Evolutionary conservation across 2,888 invertebrate genomes (phyloP), one percentile per base, ranked within the genome.

Genomic region (Perizoma flavofasciatum): DNA sequence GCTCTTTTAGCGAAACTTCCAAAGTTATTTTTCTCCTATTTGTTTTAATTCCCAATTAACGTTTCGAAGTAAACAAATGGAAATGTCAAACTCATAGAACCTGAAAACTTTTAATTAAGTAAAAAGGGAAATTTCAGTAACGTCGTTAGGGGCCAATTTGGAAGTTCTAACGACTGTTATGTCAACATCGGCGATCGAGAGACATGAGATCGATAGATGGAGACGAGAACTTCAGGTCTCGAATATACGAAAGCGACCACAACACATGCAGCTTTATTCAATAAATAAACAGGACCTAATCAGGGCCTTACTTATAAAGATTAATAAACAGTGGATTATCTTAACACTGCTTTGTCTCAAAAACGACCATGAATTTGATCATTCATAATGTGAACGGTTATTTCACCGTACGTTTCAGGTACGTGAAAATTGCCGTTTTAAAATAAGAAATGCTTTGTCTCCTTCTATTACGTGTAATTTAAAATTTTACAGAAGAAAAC

Each of bases 51-150:
- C 40, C 58, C 59, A 66, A 66, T 66, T 65, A 59, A 63, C 59
- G 55, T 61, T 57, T 58, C 52, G 32, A 59, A 66, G 62, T 66
- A 63, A 61, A 61, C 68, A 59, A 61, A 66, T 63, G 55, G 61
- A 64, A 59, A 55, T 59, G 63, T 63, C 55, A 57, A 64, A 59
- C 51, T 66, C 55, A 57, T 51, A 43, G 61, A 61, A 56, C 54
- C 59, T 51, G 68, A 63, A 75, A 89, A 89, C 80, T 89, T 88
- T 88, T 87, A 88, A 89, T 88, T 87, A 86, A 85, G 81, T 79
- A 74, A 78, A 77, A 78, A 80, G 79, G 78, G 74, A 79, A 81
- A 76, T 22, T 81, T 74, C 73, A 73, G 74, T 78, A 73, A 83
- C 48, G 60, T 78, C 82, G 81, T 76, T 82, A 78, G 69, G 76